phyloP scores from a whole-genome alignment of 2,888 invertebrate genomes.

The Bhutanitis thaidina region DNA sequence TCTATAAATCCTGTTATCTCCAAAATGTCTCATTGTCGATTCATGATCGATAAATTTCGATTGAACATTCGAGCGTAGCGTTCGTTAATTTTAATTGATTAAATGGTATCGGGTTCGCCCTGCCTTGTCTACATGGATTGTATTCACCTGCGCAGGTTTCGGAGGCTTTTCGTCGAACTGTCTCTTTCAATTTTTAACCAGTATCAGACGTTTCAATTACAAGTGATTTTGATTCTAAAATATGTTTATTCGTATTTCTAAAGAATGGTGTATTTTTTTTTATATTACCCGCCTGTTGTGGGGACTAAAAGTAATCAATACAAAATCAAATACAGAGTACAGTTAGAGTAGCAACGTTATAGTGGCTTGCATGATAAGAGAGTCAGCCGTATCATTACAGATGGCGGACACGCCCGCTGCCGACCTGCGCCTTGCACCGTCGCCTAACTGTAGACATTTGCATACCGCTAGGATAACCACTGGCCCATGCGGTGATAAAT shows the following conservation, averaged over 20 bases:
- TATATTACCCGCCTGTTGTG: no score
- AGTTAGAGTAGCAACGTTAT: no score
- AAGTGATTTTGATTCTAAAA: neutral
- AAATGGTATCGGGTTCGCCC: conserved; percentile 22
- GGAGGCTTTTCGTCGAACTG: neutral
- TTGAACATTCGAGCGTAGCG: conserved; percentile 26
- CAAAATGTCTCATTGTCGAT: conserved; percentile 42
- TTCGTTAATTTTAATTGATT: conserved; percentile 33
- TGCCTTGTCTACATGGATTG: conserved; percentile 27
- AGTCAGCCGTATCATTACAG: conserved; percentile 14
- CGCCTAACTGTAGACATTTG: conserved; percentile 36
- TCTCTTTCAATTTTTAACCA: neutral
- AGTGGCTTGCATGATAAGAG: neutral
- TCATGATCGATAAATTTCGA: conserved; percentile 33
- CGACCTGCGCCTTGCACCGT: conserved; percentile 7
- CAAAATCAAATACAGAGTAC: no score
- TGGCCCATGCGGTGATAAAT: conserved; percentile 48
- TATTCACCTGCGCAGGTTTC: conserved; percentile 29
- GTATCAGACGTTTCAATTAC: neutral
- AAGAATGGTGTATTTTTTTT: no score
- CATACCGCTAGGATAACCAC: conserved; percentile 59
- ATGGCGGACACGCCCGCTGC: conserved; percentile 5
- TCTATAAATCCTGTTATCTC: conserved; percentile 58
- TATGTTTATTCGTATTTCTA: no score
- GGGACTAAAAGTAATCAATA: no score